phyloP scores from a whole-genome alignment of 2,113 vertebrate genomes.

The Archocentrus centrarchus region DNA sequence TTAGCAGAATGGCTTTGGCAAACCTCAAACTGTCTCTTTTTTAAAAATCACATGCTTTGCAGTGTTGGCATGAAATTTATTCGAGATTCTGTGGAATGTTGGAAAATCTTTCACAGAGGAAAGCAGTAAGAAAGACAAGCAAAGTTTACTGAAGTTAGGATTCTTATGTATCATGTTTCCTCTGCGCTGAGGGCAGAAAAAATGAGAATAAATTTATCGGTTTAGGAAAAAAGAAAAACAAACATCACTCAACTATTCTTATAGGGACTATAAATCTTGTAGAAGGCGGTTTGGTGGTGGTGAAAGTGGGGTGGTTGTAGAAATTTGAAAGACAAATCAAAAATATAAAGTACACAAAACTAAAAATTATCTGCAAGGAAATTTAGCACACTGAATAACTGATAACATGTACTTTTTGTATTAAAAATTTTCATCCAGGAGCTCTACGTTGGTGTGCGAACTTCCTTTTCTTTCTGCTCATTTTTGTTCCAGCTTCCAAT shows the following conservation, averaged over 20 bases:
- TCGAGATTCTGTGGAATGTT: not conserved
- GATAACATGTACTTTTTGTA: too few species aligned
- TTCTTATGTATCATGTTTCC: not conserved
- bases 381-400: too few species aligned
- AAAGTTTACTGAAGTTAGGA: not conserved
- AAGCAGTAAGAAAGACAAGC: not conserved
- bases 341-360: not conserved
- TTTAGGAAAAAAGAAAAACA: not conserved
- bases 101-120: not conserved
- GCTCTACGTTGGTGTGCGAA: too few species aligned
- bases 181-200: not conserved
- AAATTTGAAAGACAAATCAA: not conserved
- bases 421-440: too few species aligned
- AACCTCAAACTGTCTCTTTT: not conserved
- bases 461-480: too few species aligned
- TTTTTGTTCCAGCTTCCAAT: too few species aligned
- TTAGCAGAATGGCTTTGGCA: not conserved
- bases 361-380: not conserved
- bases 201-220: not conserved
- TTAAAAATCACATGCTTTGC: not conserved
- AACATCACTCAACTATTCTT: not conserved
- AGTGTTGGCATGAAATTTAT: not conserved
- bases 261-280: not conserved
- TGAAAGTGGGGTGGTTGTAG: not conserved
- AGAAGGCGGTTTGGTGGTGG: not conserved